Base-by-base conservation (phyloP, 2,113 vertebrate species). In the Petrocephalus zakoni region DNA sequence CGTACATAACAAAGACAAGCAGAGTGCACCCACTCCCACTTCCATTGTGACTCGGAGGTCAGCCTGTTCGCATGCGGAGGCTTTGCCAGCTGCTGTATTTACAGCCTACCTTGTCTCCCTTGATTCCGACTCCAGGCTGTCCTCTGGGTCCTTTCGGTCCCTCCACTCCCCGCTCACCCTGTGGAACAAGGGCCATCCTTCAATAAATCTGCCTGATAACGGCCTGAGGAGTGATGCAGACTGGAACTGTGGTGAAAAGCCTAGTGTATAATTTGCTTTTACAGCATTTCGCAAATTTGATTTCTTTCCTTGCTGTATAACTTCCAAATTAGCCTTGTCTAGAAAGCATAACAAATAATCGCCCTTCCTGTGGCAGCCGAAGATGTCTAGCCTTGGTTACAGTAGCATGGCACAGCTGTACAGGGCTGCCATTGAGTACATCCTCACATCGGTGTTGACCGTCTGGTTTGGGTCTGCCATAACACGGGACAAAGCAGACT, bases 41-140 rank as follows among this genome's bases (percentile, higher is more conserved):
- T 89, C 91, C 89, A 94, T 92, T 94, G 91, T 90, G 90, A 88
- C 90, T 81, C 55, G 87, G 89, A n/a, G 91, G 92, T 84, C 90
- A 89, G 51, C n/a, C 15, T 56, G 88, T 90, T 91, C 87, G 87
- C 87, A 49, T 91, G 86, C 64, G 90, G n/a, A 75, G 21, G 37
- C 83, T 92, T 91, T 93, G 90, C 47, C 86, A 78, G 19, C 88
- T 92, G 85, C 84, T 86, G 37, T 89, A 92, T 95, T 94, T 95
- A 94, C 64, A 91, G 90, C 95, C 94, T 78, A 97, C 97, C 96
- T 94, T 97, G 91, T 98, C 96, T 94, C 97, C 97, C 95, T 97
- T 97, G 92, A 96, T 96, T 93, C 96, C 95, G 88, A 90, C 92
- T 51, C 97, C 97, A 92, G 96, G 94, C 92, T 95, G 96, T 91